Conservation (phyloP, 92 coral and sea anemone genomes). For the Pocillopora grandis region DNA sequence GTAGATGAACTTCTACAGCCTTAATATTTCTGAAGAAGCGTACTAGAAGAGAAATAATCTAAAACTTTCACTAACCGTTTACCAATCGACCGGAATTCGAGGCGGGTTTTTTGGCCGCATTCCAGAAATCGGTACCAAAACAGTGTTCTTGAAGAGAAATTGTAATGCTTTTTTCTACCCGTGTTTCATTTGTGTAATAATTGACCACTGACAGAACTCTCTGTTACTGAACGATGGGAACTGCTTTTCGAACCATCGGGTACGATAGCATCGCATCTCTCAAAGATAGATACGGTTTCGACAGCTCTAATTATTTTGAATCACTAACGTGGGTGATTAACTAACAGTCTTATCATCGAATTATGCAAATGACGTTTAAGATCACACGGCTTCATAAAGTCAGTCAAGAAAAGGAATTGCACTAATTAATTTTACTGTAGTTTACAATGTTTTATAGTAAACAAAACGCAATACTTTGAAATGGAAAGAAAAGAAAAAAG, state of each 20-base stretch:
- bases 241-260: background rate
- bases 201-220: background rate
- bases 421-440: conserved; percentile 6
- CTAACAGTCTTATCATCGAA: conserved; percentile 6
- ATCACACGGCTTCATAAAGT: conserved; percentile 19
- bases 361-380: conserved; percentile 24
- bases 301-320: conserved; percentile 18
- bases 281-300: background rate
- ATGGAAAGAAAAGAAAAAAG: background rate
- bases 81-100: background rate
- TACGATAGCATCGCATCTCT: background rate
- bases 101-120: background rate
- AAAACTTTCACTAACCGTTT: conserved; percentile 14
- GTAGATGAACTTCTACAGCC: background rate
- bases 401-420: conserved; percentile 12
- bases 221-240: background rate
- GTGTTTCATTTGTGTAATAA: background rate
- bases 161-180: too few relatives aligned
- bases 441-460: background rate
- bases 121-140: background rate
- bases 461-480: background rate
- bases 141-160: background rate
- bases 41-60: background rate
- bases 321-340: conserved; percentile 5
- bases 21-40: background rate